A percentile compares a stretch with the other conserved stretches of the same genome.
These are phyloP conservation scores for Siniperca undulata DNA, from an alignment of 2,797 vertebrate genomes.

Conservation along the genomic window DNA sequence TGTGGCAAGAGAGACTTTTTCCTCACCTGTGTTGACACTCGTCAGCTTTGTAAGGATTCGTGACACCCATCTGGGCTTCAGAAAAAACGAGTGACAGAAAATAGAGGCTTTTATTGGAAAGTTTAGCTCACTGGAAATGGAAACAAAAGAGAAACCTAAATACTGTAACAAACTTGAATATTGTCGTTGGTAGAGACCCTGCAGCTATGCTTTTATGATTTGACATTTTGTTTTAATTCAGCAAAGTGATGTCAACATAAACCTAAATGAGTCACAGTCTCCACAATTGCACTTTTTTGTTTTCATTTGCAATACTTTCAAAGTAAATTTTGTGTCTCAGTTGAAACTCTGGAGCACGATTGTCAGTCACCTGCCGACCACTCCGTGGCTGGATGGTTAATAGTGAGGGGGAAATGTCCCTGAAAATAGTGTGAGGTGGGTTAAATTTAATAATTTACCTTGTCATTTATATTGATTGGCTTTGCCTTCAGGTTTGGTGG, in stretches of 20 bases:
- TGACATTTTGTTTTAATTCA: constrained; percentile 27
- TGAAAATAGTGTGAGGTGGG: not conserved
- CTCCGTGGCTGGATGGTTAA: not conserved
- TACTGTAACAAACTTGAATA: constrained; percentile 8
- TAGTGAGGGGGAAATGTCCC: not conserved
- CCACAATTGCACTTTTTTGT: not conserved
- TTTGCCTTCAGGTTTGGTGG: not conserved
- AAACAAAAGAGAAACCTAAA: constrained; percentile 28
- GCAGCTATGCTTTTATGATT: constrained; percentile 11
- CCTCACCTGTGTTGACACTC: constrained; percentile 26
- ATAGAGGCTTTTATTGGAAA: constrained; percentile 23
- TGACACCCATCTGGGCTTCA: constrained; percentile 32
- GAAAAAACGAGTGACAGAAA: constrained; percentile 18
- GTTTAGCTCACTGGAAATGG: constrained; percentile 12
- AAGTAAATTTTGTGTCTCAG: not conserved
- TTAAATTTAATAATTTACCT: not conserved
- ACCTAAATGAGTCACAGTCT: constrained; percentile 1
- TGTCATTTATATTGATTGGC: not conserved
- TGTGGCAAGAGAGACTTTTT: constrained; percentile 28
- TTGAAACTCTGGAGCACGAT: not conserved
- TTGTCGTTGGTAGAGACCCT: not conserved
- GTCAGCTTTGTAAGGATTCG: constrained; percentile 14
- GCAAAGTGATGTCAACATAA: constrained; percentile 12
- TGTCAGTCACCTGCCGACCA: constrained; percentile 2
- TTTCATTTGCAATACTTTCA: not conserved